Conservation (phyloP, 2,113 vertebrate genomes). For the Peromyscus maniculatus region DNA sequence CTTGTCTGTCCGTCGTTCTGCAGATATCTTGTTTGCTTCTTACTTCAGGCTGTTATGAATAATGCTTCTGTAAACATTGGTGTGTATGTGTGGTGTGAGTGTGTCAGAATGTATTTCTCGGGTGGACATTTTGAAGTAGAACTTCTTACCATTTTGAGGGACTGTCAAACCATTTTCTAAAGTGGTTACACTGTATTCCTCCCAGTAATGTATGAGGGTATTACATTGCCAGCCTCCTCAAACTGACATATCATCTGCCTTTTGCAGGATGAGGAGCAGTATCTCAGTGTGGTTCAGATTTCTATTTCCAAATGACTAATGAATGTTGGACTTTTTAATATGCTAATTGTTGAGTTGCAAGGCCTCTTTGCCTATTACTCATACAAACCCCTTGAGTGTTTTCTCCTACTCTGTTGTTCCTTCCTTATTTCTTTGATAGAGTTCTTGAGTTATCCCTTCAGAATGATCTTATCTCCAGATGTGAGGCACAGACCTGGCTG, state of each 20-base stretch:
- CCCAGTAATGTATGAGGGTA: neutral
- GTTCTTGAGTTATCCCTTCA: constrained; percentile 11
- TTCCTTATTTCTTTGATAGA: neutral
- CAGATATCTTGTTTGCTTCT: constrained; percentile 36
- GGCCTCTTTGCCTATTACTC: neutral
- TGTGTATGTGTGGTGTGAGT: neutral
- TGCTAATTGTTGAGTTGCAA: constrained; percentile 43
- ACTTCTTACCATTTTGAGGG: constrained; percentile 43
- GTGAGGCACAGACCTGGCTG: neutral
- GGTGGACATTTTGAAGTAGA: constrained; percentile 45
- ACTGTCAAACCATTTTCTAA: neutral
- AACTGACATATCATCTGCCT: neutral
- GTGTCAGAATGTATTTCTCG: neutral
- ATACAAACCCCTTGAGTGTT: neutral
- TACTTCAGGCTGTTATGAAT: neutral
- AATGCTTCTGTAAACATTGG: neutral
- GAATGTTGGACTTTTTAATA: neutral
- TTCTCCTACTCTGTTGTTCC: neutral
- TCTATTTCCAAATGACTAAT: neutral
- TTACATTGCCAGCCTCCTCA: neutral
- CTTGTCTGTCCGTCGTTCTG: neutral
- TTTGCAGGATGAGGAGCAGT: neutral
- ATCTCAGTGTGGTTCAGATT: constrained; percentile 1
- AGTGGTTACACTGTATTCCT: neutral
- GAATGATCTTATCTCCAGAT: constrained; percentile 8